Conservation (phyloP, 1,140 invertebrate species). For the Trypoxylus dichotomus region DNA sequence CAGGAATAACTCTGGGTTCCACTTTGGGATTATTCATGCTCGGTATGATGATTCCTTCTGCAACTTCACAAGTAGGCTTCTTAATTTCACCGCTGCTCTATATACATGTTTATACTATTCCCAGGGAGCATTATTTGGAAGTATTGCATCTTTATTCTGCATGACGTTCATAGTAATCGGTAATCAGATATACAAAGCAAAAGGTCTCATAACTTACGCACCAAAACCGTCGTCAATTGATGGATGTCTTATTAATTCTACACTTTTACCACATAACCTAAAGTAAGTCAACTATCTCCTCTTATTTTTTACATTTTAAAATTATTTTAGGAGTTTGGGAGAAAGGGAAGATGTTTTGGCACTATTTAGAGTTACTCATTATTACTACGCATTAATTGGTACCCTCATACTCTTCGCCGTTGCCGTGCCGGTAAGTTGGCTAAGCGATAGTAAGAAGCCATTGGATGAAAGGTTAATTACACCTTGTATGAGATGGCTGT, state of each 20-base stretch:
- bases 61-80: constrained; percentile 57
- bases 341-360: constrained; percentile 26
- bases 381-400: constrained; percentile 48
- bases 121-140: constrained; percentile 27
- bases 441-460: constrained; percentile 40
- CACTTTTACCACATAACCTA: neutral
- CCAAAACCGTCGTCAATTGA: constrained; percentile 22
- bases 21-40: constrained; percentile 79
- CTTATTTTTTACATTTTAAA: neutral
- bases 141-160: neutral
- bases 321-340: neutral
- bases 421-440: constrained; percentile 47
- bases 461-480: constrained; percentile 43
- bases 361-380: constrained; percentile 45
- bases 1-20: constrained; percentile 83
- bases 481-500: constrained; percentile 40
- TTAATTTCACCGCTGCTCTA: no score
- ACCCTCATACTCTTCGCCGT: constrained; percentile 39
- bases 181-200: constrained; percentile 16
- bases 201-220: neutral
- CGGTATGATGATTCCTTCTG: constrained; percentile 82
- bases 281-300: neutral
- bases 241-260: neutral
- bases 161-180: constrained; percentile 10
- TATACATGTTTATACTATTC: neutral